phyloP scores from a whole-genome alignment of 1,140 invertebrate species.

The Magallana angulata region DNA sequence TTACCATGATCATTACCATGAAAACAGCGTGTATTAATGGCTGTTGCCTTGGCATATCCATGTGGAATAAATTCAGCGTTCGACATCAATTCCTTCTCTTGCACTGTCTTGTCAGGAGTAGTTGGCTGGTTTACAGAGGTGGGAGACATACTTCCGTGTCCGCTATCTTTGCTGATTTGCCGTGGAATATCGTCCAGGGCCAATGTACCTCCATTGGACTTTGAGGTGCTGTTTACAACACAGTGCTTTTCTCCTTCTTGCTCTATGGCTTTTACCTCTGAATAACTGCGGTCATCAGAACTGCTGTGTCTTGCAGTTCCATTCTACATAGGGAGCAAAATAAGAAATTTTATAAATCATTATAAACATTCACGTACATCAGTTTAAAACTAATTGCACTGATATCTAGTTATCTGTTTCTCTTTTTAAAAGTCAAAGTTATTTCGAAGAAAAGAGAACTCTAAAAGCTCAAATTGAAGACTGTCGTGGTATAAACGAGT shows the following conservation, averaged over 20 bases:
- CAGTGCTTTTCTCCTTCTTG: neutral
- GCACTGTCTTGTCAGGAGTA: neutral
- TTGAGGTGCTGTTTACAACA: neutral
- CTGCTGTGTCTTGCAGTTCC: neutral
- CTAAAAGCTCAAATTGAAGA: too few relatives aligned
- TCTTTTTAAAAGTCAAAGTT: too few relatives aligned
- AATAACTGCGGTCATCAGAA: neutral
- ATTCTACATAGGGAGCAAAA: neutral
- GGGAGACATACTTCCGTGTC: neutral
- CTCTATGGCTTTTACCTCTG: neutral
- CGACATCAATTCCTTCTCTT: neutral
- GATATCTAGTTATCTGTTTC: too few relatives aligned
- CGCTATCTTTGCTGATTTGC: conserved; percentile 11
- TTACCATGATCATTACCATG: neutral
- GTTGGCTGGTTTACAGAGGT: neutral
- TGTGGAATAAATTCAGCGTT: neutral
- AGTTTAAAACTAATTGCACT: too few relatives aligned
- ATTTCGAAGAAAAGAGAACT: too few relatives aligned
- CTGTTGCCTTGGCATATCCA: neutral
- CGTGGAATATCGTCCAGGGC: neutral
- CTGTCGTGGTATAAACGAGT: too few relatives aligned
- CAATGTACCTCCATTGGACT: neutral
- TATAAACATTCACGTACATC: too few relatives aligned
- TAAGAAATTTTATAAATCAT: too few relatives aligned
- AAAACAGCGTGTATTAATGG: neutral